phyloP scores from a whole-genome alignment of 1,140 invertebrate species.

The Tachypleus tridentatus region DNA sequence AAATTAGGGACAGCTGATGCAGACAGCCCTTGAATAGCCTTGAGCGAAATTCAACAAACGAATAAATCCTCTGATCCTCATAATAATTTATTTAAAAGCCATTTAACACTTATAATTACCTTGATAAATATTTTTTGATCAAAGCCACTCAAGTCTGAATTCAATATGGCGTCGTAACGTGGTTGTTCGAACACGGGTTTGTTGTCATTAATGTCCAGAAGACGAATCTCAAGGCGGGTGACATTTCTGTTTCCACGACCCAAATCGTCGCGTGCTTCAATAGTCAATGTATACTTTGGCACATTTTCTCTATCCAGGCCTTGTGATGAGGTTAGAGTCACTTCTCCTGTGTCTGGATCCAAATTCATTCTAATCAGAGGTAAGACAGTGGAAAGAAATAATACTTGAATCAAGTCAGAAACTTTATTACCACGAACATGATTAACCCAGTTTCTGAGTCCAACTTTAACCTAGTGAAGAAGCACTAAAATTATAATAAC shows the following conservation, averaged over 20 bases:
- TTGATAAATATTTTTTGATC: conserved; percentile 27
- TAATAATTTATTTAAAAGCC: too few species aligned
- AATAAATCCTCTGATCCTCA: too few species aligned
- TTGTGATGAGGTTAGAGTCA: conserved; percentile 58
- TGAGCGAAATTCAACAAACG: too few species aligned
- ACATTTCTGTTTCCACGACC: conserved; percentile 48
- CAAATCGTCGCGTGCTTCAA: conserved; percentile 73
- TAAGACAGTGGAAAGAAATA: too few species aligned
- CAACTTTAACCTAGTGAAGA: too few species aligned
- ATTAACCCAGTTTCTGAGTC: too few species aligned
- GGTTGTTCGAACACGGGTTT: conserved; percentile 63
- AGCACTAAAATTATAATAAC: too few species aligned
- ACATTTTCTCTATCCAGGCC: conserved; percentile 62
- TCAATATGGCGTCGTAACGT: conserved; percentile 67
- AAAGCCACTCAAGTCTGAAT: conserved; percentile 45
- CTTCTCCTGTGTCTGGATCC: conserved; percentile 63
- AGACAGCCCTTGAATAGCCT: too few species aligned
- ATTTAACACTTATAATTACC: conserved; percentile 13
- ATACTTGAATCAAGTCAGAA: too few species aligned
- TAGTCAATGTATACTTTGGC: conserved; percentile 54
- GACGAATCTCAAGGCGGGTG: conserved; percentile 19
- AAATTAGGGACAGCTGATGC: too few species aligned
- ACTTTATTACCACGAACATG: too few species aligned
- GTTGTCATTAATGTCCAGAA: conserved; percentile 55
- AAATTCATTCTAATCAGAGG: conserved; percentile 51